Evolutionary conservation across 2,113 vertebrate species (phyloP), one percentile per base, ranked within the genome.

Genomic region (Pavo muticus): DNA sequence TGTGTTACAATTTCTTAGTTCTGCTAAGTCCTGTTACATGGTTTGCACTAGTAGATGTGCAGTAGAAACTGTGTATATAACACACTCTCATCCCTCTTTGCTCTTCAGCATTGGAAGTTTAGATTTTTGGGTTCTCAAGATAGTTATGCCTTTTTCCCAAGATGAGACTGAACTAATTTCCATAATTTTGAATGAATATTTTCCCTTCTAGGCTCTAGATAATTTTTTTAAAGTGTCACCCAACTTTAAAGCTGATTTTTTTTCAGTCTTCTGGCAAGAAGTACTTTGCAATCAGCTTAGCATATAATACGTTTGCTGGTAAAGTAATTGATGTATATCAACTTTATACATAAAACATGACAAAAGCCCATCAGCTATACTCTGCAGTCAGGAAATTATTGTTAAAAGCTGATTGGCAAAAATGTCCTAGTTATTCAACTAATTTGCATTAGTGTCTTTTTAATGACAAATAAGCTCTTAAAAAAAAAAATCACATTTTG

Each of bases 271-370:
- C 84, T 77, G 52, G 25, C 72, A 85, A 88, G 17, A 19, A 88
- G 80, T 79, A 87, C 37, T 92, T 97, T 74, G 37, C 80, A 97
- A 96, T 95, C 70, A 95, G 20, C 61, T 97, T 93, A 90, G 29
- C 72, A 85, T 84, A 92, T 87, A 91, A 91, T 90, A 52, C 11
- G 59, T 73, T 94, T 85, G 8, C 48, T 88, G 37, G 56, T 91
- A 76, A 92, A 94, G 90, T 94, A 96, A 95, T 94, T 93, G 70
- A 96, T 93, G 35, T 87, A 44, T 95, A 95, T 96, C 90, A 96
- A 87, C 73, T 95, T 88, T 76, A 96, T 93, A 93, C 68, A 94
- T 93, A 96, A 97, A 97, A 95, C 85, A 96, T 91, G 65, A 80
- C 56, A 77, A 95, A 96, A 95, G 59, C 70, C 85, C 78, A 75